These are phyloP conservation scores for Portunus trituberculatus DNA, from an alignment of 1,140 invertebrate genomes.

Conservation along the genomic window DNA sequence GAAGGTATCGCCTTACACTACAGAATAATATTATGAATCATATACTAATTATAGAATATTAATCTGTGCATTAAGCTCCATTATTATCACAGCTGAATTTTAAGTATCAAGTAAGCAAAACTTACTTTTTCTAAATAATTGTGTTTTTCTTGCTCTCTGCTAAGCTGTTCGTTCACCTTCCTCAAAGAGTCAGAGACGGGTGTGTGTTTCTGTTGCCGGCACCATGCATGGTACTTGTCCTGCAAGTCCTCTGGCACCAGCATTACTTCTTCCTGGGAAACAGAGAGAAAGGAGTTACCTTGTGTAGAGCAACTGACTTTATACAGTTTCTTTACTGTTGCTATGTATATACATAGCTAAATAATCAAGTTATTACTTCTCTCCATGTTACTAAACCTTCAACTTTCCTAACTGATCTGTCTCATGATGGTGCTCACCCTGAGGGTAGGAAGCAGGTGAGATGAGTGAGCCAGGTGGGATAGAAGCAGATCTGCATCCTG, in stretches of 20 bases:
- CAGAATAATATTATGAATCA: too few species aligned
- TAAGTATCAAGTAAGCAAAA: not conserved
- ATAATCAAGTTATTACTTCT: too few species aligned
- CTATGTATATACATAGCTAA: too few species aligned
- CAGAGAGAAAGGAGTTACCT: too few species aligned
- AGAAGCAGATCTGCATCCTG: not conserved
- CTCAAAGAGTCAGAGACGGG: not conserved
- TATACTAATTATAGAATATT: too few species aligned
- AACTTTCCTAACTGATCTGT: too few species aligned
- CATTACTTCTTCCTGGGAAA: constrained; percentile 9
- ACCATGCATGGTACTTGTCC: constrained; percentile 58
- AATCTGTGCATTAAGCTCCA: too few species aligned
- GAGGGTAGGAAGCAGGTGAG: constrained; percentile 29
- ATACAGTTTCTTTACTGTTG: too few species aligned
- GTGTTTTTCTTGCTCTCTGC: not conserved
- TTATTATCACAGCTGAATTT: not conserved
- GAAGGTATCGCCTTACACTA: not conserved
- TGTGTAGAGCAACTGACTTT: too few species aligned
- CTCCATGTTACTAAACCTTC: too few species aligned
- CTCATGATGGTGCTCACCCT: constrained; percentile 28
- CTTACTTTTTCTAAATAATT: constrained; percentile 42
- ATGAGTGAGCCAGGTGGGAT: constrained; percentile 41
- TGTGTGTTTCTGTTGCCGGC: not conserved
- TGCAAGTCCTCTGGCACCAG: constrained; percentile 46
- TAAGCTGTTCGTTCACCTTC: constrained; percentile 26